These are phyloP conservation scores for Palythoa grandis DNA, from an alignment of 92 coral and sea anemone species.

Conservation along the genomic window DNA sequence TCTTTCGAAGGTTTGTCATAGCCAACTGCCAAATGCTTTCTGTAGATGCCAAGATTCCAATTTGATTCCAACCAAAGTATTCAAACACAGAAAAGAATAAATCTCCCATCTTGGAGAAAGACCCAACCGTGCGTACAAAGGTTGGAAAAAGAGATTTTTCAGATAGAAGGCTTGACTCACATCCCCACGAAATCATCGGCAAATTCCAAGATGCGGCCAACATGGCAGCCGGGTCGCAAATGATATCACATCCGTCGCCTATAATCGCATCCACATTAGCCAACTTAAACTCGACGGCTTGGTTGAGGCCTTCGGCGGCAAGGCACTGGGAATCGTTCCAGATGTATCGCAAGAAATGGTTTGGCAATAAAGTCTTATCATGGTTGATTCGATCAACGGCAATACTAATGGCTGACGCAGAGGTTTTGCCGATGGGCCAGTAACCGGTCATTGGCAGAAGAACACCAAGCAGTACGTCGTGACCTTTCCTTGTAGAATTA, in stretches of 20 bases:
- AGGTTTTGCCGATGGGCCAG: conserved; percentile 91
- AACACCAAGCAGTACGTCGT: conserved; percentile 71
- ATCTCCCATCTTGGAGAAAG: conserved; percentile 83
- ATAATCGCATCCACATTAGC: conserved; percentile 83
- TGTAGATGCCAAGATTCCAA: conserved; percentile 84
- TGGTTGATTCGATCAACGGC: conserved; percentile 80
- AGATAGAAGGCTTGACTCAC: conserved; percentile 79
- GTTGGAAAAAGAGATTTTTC: conserved; percentile 77
- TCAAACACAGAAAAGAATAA: conserved; percentile 73
- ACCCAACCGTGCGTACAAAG: conserved; percentile 80
- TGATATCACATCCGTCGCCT: conserved; percentile 83
- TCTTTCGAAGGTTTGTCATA: conserved; percentile 57
- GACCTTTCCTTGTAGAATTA: conserved; percentile 1
- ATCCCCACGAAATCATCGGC: conserved; percentile 89
- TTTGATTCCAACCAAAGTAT: conserved; percentile 80
- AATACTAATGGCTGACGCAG: conserved; percentile 83
- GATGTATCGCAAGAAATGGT: conserved; percentile 74
- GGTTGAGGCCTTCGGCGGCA: conserved; percentile 85
- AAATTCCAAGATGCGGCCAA: conserved; percentile 87
- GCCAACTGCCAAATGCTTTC: conserved; percentile 77
- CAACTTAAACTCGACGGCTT: conserved; percentile 80
- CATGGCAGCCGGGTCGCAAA: conserved; percentile 81
- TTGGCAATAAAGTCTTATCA: conserved; percentile 68
- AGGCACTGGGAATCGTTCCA: conserved; percentile 86
- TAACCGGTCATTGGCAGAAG: conserved; percentile 87